Evolutionary conservation across 2,113 vertebrate genomes (phyloP).

Genomic region (Odocoileus hemionus): DNA sequence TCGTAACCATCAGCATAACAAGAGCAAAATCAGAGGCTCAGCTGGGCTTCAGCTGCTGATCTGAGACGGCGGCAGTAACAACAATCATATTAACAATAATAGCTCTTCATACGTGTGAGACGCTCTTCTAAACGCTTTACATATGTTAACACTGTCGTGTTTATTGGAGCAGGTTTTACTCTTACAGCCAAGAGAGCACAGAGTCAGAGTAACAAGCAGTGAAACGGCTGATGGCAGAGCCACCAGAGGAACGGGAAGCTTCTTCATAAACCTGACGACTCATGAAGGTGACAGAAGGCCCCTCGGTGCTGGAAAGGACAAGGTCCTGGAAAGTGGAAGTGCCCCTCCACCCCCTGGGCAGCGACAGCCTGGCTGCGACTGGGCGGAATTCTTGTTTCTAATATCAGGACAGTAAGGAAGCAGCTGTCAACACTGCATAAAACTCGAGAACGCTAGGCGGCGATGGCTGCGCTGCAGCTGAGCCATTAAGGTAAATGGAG

Average conservation of each 20-base stretch:
- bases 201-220: neutral
- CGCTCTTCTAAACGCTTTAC: neutral
- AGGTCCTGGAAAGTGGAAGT: constrained; percentile 47
- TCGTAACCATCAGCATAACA: neutral
- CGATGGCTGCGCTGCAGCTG: constrained; percentile 51
- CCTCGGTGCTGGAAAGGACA: neutral
- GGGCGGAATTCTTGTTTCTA: constrained; percentile 25
- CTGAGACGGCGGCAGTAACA: neutral
- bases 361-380: neutral
- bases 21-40: neutral
- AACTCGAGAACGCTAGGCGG: constrained; percentile 34
- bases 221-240: neutral
- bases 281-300: neutral
- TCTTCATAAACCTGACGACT: neutral
- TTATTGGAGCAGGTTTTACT: neutral
- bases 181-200: neutral
- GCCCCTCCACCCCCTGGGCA: neutral
- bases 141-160: neutral
- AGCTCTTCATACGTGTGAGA: neutral
- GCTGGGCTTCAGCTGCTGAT: neutral
- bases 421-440: neutral
- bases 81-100: neutral
- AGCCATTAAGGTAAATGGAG: constrained; percentile 45
- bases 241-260: neutral
- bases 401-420: neutral